Percentiles rank a stretch among this genome's conserved stretches.
Conservation (phyloP, 2,888 invertebrate genomes). For the Eretmocerus hayati region DNA sequence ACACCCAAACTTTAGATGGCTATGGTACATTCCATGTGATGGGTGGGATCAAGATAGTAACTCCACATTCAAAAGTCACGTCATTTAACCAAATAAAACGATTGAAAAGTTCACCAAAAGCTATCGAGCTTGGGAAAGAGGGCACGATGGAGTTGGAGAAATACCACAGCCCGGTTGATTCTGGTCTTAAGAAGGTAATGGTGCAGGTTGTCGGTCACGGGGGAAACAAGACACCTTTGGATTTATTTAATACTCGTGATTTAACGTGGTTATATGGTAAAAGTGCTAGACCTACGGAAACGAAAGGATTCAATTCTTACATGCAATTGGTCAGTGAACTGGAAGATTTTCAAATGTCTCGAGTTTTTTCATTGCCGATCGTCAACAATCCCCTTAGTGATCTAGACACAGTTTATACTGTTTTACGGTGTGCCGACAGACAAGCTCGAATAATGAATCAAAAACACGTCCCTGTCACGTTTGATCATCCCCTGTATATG, state of each 20-base stretch:
- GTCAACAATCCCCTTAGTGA: conserved; percentile 17
- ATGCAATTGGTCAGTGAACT: not conserved
- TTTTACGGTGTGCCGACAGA: conserved; percentile 22
- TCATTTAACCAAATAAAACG: not conserved
- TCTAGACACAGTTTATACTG: not conserved
- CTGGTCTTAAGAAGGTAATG: no score
- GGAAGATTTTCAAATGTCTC: conserved; percentile 22
- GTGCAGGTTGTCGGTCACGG: no score
- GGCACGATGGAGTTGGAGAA: no score
- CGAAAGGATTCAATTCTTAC: conserved; percentile 5
- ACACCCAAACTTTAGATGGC: not conserved
- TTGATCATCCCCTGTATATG: not conserved
- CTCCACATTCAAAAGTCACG: not conserved
- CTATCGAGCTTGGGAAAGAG: no score
- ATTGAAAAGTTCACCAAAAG: not conserved
- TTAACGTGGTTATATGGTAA: conserved; percentile 1
- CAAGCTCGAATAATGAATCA: conserved; percentile 10
- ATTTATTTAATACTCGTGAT: not conserved
- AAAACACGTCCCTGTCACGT: not conserved
- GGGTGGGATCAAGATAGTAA: not conserved
- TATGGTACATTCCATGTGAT: not conserved
- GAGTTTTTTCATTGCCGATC: conserved; percentile 21
- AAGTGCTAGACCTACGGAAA: not conserved
- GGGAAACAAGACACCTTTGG: not conserved
- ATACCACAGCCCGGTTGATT: no score